Base-by-base conservation (phyloP, 2,888 invertebrate species). In the Geophilus truncorum region DNA sequence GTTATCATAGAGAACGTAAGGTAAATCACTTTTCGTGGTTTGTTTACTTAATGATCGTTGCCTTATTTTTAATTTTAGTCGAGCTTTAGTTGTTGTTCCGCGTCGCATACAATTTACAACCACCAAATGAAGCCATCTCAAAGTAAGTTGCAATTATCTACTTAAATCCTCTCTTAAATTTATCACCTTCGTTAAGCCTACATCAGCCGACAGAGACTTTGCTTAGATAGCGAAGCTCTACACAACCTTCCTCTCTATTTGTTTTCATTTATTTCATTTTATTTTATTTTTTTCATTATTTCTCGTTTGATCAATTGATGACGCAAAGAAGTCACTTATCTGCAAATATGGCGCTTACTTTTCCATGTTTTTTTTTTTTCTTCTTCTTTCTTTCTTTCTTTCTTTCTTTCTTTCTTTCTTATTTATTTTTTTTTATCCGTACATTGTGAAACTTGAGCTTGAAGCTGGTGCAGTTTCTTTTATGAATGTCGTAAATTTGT, bases 381-480 rank as follows among this genome's bases (percentile, higher is more conserved):
- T 70, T 25, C 25, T 70, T 28, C 23, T 62, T 21, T 18, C n/a
- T 21, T 57, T 57, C 36, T 36, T 57, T 15, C n/a, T 57, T 15
- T n/a, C n/a, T n/a, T n/a, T n/a, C n/a, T n/a, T n/a, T n/a, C n/a
- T n/a, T n/a, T n/a, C n/a, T n/a, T n/a, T n/a, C 25, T 25, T 28
- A 25, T 28, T 12, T 70, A 10, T 62, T 25, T 70, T 70, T 70
- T 70, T 70, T 70, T 25, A 70, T 25, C 28, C 70, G 25, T 70
- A 70, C 70, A 70, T 70, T 70, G 70, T 70, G 70, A 70, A 70
- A 28, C 70, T 70, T 70, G 70, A 70, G 70, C 70, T 70, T 70
- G 70, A 70, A 70, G 70, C 70, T 70, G 70, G 70, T 70, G 70
- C 70, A 70, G 70, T 70, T 70, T 70, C 70, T 70, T 70, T 70